A percentile compares a stretch with the other conserved stretches of the same genome.
Evolutionary conservation across 2,888 invertebrate genomes (phyloP).

Genomic region (Caenorhabditis angaria): DNA sequence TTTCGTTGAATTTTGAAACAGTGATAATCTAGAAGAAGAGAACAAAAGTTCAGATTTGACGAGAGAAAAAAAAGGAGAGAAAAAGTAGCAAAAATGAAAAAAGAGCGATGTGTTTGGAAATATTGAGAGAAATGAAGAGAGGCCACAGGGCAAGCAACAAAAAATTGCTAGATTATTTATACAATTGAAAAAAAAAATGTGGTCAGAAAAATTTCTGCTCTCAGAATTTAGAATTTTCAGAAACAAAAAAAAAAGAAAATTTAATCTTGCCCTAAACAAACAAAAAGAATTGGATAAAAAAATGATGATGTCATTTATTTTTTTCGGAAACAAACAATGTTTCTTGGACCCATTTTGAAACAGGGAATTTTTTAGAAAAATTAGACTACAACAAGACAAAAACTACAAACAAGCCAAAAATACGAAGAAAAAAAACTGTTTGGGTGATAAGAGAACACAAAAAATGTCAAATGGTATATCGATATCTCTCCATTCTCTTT

Average conservation of each 20-base stretch:
- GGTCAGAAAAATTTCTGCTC: neutral
- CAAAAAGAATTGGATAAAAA: too few species aligned
- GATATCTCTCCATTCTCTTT: neutral
- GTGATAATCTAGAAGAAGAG: neutral
- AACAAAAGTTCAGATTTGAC: neutral
- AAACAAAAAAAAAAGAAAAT: neutral
- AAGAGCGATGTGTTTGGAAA: neutral
- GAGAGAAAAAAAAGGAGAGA: neutral
- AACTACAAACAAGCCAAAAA: too few species aligned
- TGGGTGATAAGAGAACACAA: conserved; percentile 4
- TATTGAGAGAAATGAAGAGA: neutral
- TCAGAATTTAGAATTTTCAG: too few species aligned
- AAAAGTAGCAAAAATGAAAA: neutral
- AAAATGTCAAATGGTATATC: conserved; percentile 4
- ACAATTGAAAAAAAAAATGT: neutral
- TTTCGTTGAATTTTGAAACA: neutral
- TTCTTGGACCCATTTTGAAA: neutral
- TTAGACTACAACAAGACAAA: neutral
- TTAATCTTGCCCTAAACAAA: too few species aligned
- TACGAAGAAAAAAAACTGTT: neutral
- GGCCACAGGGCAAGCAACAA: neutral
- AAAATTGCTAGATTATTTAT: neutral
- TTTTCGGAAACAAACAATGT: too few species aligned
- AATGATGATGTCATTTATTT: too few species aligned
- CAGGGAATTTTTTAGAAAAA: neutral